A percentile compares a stretch with the other conserved stretches of the same genome.
Evolutionary conservation across 2,888 invertebrate genomes (phyloP).

Genomic region (Drosophila pegasa): DNA sequence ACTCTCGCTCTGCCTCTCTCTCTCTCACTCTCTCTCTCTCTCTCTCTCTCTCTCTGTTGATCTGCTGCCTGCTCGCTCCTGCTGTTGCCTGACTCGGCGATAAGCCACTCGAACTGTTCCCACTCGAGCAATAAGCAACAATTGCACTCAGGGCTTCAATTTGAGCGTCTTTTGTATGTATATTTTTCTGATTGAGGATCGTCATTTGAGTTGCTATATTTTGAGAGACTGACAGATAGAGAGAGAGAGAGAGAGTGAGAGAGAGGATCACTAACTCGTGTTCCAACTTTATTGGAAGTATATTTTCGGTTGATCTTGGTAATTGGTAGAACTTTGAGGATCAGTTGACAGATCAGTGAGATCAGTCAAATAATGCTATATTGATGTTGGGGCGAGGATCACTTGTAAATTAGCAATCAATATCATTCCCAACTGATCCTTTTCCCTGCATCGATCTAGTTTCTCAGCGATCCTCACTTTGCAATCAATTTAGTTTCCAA

Average conservation of each 20-base stretch:
- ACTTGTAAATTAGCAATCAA: not conserved
- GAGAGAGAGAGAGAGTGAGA: not conserved
- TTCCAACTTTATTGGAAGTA: not conserved
- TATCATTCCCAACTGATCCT: no score
- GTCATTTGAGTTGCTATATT: not conserved
- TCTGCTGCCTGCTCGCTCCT: conserved; percentile 25
- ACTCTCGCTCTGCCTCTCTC: not conserved
- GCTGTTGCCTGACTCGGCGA: conserved; percentile 2
- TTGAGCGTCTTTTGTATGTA: conserved; percentile 1
- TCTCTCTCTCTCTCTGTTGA: not conserved
- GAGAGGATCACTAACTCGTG: not conserved
- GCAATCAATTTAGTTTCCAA: no score
- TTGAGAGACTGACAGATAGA: no score
- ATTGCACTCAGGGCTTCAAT: conserved; percentile 6
- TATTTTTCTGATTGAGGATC: conserved; percentile 13
- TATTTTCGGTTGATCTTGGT: not conserved
- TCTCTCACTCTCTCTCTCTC: not conserved
- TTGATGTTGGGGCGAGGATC: not conserved
- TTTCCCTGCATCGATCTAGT: no score
- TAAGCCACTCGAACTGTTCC: conserved; percentile 24
- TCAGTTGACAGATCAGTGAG: no score
- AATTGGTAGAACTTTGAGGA: not conserved
- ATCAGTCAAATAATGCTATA: no score
- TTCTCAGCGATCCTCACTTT: no score
- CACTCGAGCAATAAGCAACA: conserved; percentile 14